A percentile compares a stretch with the other conserved stretches of the same genome.
Evolutionary conservation across 2,113 vertebrate genomes (phyloP).

Genomic region (Brachionichthys hirsutus): DNA sequence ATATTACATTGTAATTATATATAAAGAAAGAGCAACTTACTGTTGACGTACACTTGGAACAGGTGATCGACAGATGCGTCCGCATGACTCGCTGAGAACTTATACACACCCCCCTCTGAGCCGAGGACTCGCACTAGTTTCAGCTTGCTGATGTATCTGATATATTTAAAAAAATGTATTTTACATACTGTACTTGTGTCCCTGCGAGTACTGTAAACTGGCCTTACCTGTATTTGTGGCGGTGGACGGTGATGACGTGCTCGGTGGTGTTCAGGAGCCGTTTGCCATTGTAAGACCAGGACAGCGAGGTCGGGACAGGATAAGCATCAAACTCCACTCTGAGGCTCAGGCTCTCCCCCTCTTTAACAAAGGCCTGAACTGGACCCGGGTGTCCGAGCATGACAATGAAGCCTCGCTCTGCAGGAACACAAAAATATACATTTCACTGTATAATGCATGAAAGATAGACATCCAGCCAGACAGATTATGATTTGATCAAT

Average conservation of each 20-base stretch:
- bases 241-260: conserved; percentile 82
- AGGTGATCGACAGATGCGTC: conserved; percentile 81
- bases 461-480: no score
- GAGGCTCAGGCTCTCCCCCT: conserved; percentile 88
- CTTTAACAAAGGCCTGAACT: conserved; percentile 82
- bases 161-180: conserved; percentile 11
- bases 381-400: conserved; percentile 75
- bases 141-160: conserved; percentile 87
- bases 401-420: conserved; percentile 89
- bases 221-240: conserved; percentile 84
- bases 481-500: no score
- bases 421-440: conserved; percentile 8
- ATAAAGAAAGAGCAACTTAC: conserved; percentile 74
- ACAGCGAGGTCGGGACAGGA: conserved; percentile 79
- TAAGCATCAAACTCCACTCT: conserved; percentile 86
- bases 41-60: conserved; percentile 91
- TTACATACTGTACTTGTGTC: neutral
- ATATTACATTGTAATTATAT: neutral
- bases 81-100: conserved; percentile 84
- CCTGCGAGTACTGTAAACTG: neutral
- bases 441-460: no score
- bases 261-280: conserved; percentile 87
- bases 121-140: conserved; percentile 89
- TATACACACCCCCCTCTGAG: conserved; percentile 90
- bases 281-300: conserved; percentile 86